phyloP scores from a whole-genome alignment of 2,113 vertebrate species.

The Rhinoptilus africanus region DNA sequence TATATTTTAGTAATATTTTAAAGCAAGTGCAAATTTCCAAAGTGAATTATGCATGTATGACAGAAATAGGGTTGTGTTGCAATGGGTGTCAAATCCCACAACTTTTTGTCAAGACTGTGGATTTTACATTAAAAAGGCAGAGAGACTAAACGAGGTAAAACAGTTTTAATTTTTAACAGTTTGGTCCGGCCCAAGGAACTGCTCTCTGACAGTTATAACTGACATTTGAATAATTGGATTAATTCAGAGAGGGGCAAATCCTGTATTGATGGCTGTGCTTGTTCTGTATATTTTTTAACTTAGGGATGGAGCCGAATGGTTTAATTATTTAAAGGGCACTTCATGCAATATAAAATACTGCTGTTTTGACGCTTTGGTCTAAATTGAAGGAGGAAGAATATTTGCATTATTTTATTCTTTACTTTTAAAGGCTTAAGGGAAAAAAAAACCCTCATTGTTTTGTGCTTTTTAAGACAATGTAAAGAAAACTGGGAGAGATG shows the following conservation, averaged over 20 bases:
- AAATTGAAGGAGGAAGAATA: slow-evolving; percentile 25
- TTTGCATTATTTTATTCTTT: slow-evolving; percentile 24
- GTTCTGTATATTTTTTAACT: slow-evolving; percentile 65
- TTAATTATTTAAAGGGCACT: slow-evolving; percentile 82
- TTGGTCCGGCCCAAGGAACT: slow-evolving; percentile 79
- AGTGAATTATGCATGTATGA: slow-evolving; percentile 95
- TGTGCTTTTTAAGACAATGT: neutral
- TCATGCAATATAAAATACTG: slow-evolving; percentile 72
- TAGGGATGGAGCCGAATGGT: slow-evolving; percentile 69
- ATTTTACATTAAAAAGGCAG: slow-evolving; percentile 90
- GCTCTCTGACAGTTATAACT: slow-evolving; percentile 87
- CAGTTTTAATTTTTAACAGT: slow-evolving; percentile 87
- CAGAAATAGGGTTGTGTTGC: slow-evolving; percentile 85
- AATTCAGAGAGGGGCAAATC: slow-evolving; percentile 84
- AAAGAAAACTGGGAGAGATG: neutral
- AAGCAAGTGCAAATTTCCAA: slow-evolving; percentile 83
- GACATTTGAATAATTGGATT: slow-evolving; percentile 95
- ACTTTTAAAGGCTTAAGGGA: neutral
- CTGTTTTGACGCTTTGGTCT: slow-evolving; percentile 10
- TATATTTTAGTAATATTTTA: slow-evolving; percentile 95
- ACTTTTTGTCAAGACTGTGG: slow-evolving; percentile 87
- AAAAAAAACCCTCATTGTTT: neutral
- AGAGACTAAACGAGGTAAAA: slow-evolving; percentile 89
- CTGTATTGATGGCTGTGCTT: slow-evolving; percentile 74
- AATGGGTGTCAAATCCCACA: slow-evolving; percentile 88